Conservation (phyloP, 2,113 vertebrate species). For the Odocoileus hemionus region DNA sequence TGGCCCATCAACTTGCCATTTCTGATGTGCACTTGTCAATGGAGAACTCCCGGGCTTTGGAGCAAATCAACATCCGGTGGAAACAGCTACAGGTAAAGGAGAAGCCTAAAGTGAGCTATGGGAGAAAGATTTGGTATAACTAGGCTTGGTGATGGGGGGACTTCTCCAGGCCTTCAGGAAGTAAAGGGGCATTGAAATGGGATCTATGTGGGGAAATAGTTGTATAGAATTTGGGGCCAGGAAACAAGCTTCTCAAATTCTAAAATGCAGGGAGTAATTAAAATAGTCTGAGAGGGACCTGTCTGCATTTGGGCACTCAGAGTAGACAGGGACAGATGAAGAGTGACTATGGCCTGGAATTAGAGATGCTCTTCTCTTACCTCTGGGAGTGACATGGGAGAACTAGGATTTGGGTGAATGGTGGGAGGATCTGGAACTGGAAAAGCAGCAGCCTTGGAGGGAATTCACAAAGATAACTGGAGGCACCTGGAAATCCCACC, state of each 20-base stretch:
- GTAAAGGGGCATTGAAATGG: neutral
- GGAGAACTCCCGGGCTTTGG: conserved; percentile 92
- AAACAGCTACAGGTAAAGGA: conserved; percentile 94
- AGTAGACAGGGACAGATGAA: neutral
- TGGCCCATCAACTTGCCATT: conserved; percentile 96
- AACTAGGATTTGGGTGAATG: neutral
- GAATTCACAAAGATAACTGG: neutral
- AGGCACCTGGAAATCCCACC: neutral
- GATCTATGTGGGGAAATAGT: neutral
- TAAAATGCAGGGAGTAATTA: neutral
- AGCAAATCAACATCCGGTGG: conserved; percentile 95
- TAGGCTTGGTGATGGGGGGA: neutral
- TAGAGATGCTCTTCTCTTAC: neutral
- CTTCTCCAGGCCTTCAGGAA: neutral
- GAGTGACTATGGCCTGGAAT: neutral
- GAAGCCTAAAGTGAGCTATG: neutral
- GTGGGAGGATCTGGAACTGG: neutral
- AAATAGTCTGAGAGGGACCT: neutral
- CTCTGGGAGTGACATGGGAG: neutral
- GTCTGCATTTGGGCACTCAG: neutral
- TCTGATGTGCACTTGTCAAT: conserved; percentile 96
- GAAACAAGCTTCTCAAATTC: neutral
- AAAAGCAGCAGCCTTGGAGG: neutral
- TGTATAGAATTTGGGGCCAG: neutral
- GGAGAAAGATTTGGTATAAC: neutral